phyloP scores from a whole-genome alignment of 1,140 invertebrate species.

The Bombus terrestris region DNA sequence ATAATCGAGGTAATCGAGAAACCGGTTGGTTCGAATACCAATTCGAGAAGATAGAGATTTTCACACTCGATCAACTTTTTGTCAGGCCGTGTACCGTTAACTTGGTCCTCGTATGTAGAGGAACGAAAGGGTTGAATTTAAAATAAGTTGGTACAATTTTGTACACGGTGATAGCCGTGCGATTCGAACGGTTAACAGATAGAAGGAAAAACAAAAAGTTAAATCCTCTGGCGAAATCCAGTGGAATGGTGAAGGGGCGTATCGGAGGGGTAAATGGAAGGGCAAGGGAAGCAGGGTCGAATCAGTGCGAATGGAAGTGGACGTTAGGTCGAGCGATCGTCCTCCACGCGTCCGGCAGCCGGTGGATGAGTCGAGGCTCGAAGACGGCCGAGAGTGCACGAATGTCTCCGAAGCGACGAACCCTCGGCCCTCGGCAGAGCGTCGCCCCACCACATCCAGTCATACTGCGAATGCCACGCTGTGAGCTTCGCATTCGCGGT shows the following conservation, averaged over 20 bases:
- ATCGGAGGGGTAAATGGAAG: constrained; percentile 39
- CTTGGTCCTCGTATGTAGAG: neutral
- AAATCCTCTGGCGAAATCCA: constrained; percentile 43
- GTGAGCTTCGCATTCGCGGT: constrained; percentile 65
- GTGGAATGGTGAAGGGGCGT: constrained; percentile 31
- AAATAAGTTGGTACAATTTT: neutral
- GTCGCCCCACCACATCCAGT: constrained; percentile 76
- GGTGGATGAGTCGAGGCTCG: constrained; percentile 58
- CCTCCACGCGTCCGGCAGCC: constrained; percentile 56
- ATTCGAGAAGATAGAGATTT: neutral
- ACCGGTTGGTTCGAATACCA: neutral
- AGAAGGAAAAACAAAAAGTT: constrained; percentile 33
- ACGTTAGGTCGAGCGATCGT: constrained; percentile 63
- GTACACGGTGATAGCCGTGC: constrained; percentile 6
- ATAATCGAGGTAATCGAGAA: neutral
- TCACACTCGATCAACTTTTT: constrained; percentile 1
- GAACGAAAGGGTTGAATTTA: constrained; percentile 2
- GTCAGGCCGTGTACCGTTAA: neutral
- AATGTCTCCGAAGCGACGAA: constrained; percentile 69
- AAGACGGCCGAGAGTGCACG: constrained; percentile 59
- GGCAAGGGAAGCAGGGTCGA: constrained; percentile 55
- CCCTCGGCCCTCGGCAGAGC: constrained; percentile 69
- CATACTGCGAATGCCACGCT: constrained; percentile 73
- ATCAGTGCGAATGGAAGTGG: constrained; percentile 67
- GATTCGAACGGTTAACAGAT: constrained; percentile 59